Percentiles rank a stretch among this genome's conserved stretches.
These are phyloP conservation scores for Perodicticus potto DNA, from an alignment of 2,797 vertebrate species.

Conservation along the genomic window DNA sequence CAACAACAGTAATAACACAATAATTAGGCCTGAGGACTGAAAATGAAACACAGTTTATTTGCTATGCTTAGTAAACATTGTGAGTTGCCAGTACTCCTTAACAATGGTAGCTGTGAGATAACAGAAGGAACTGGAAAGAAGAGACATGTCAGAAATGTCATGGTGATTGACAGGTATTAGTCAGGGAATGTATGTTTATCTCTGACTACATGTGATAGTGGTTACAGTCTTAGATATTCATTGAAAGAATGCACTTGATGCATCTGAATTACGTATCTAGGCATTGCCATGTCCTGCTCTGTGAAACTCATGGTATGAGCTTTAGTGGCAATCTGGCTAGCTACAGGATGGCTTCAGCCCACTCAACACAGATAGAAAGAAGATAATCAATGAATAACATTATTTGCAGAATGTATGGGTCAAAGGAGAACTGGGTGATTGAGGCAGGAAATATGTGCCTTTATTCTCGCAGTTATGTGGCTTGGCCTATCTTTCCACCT, in stretches of 20 bases:
- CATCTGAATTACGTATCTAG: conserved; percentile 36
- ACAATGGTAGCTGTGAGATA: conserved; percentile 10
- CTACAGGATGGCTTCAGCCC: neutral
- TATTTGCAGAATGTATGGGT: conserved; percentile 37
- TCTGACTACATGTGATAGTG: conserved; percentile 7
- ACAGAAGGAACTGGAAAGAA: conserved; percentile 22
- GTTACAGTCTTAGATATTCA: conserved; percentile 38
- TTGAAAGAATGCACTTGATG: neutral
- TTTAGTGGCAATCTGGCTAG: neutral
- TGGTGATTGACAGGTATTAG: neutral
- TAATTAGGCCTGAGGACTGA: conserved; percentile 35
- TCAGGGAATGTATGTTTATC: conserved; percentile 33
- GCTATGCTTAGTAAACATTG: neutral
- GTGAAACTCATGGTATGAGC: neutral
- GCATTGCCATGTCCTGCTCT: neutral
- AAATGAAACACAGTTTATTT: conserved; percentile 50
- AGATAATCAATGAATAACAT: neutral
- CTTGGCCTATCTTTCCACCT: neutral
- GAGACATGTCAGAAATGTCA: conserved; percentile 54
- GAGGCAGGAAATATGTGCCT: neutral
- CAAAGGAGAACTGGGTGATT: conserved; percentile 8
- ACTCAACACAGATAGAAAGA: conserved; percentile 17
- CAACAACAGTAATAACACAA: conserved; percentile 6
- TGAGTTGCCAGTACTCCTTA: neutral
- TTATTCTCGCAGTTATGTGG: neutral